A percentile compares a stretch with the other conserved stretches of the same genome.
These are phyloP conservation scores for Pygoscelis antarcticus DNA, from an alignment of 2,113 vertebrate species.

Conservation along the genomic window DNA sequence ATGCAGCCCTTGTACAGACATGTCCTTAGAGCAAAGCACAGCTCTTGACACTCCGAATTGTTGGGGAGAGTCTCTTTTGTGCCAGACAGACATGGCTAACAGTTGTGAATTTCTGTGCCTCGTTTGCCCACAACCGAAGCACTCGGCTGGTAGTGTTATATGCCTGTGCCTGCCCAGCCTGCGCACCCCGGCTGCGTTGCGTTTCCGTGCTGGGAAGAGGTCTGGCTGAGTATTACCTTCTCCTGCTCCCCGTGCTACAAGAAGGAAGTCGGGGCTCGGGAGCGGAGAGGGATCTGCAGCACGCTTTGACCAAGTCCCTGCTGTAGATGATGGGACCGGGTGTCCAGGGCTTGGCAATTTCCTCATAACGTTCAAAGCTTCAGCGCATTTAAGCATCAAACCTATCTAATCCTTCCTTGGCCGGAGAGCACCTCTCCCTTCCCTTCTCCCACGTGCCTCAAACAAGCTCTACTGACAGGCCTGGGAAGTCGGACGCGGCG, in stretches of 20 bases:
- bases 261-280: fast-evolving
- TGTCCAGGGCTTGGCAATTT: background rate
- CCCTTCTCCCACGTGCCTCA: background rate
- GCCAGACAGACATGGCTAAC: background rate
- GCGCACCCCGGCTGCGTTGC: fast-evolving
- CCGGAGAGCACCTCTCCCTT: background rate
- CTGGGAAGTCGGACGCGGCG: background rate
- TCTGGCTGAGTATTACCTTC: background rate
- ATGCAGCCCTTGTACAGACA: background rate
- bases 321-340: background rate
- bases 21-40: background rate
- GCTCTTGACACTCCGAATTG: background rate
- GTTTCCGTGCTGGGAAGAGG: background rate
- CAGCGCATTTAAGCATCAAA: background rate
- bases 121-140: background rate
- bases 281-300: background rate
- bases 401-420: background rate
- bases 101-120: background rate
- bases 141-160: too few species aligned
- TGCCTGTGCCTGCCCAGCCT: background rate
- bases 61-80: background rate
- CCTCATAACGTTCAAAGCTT: background rate
- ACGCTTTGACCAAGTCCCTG: background rate
- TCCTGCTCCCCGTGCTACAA: background rate
- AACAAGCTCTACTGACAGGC: background rate